These are phyloP conservation scores for Atta cephalotes DNA, from an alignment of 1,140 invertebrate species.

Conservation along the genomic window DNA sequence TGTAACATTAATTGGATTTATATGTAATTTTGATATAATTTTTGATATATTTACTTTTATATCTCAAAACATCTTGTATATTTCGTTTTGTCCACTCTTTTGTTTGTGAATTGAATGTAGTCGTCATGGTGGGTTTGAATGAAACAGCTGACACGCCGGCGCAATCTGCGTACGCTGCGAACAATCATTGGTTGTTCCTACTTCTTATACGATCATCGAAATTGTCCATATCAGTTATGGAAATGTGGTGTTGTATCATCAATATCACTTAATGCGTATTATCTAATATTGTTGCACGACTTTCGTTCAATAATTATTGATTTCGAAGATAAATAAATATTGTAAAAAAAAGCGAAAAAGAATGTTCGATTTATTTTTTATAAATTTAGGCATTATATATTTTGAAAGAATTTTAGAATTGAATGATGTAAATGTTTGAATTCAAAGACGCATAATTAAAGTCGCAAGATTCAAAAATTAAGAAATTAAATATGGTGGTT, in stretches of 20 bases:
- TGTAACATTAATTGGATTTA: background rate
- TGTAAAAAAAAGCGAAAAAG: background rate
- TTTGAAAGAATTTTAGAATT: background rate
- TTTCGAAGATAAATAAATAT: background rate
- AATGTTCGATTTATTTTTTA: background rate
- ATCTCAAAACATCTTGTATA: background rate
- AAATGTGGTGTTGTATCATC: background rate
- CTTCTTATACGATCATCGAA: background rate
- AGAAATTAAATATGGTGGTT: background rate
- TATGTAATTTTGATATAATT: background rate
- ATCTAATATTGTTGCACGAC: background rate
- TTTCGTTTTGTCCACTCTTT: background rate
- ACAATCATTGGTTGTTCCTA: constrained; percentile 31
- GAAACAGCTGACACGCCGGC: constrained; percentile 27
- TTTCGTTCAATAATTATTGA: background rate
- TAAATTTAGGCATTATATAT: too few relatives aligned
- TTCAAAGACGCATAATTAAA: background rate
- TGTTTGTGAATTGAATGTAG: background rate
- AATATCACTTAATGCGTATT: background rate
- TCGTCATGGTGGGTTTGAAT: constrained; percentile 36
- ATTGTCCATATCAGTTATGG: constrained; percentile 15
- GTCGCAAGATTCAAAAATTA: background rate
- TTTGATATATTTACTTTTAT: background rate
- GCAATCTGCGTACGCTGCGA: constrained; percentile 12
- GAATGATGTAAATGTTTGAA: background rate